These are phyloP conservation scores for Lycorma delicatula DNA, from an alignment of 1,140 invertebrate genomes.

Conservation along the genomic window DNA sequence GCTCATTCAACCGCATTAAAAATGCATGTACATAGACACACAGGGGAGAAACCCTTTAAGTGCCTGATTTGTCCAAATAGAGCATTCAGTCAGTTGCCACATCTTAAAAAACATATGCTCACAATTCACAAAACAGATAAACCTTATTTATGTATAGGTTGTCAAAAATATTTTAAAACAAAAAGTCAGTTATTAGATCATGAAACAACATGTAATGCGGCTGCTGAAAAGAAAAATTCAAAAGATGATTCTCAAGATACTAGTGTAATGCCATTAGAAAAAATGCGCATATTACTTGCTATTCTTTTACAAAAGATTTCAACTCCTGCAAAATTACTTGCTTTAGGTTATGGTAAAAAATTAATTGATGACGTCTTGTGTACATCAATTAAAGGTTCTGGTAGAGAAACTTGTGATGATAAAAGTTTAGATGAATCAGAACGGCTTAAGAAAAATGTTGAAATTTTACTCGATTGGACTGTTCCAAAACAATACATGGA, in stretches of 20 bases:
- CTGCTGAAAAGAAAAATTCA: neutral
- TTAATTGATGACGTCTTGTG: slow-evolving; percentile 73
- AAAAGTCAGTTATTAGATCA: slow-evolving; percentile 62
- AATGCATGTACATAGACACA: slow-evolving; percentile 53
- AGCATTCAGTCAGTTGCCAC: slow-evolving; percentile 58
- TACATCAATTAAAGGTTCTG: slow-evolving; percentile 64
- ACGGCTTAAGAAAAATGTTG: slow-evolving; percentile 58
- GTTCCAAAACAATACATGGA: slow-evolving; percentile 68
- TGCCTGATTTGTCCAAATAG: slow-evolving; percentile 49
- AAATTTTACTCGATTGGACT: slow-evolving; percentile 69
- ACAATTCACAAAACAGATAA: slow-evolving; percentile 52
- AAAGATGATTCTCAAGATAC: slow-evolving; percentile 11
- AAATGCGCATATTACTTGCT: slow-evolving; percentile 66
- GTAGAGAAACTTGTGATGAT: slow-evolving; percentile 51
- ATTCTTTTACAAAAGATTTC: slow-evolving; percentile 73
- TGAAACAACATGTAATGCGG: slow-evolving; percentile 40
- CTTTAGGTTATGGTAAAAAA: slow-evolving; percentile 69
- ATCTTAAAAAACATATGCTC: slow-evolving; percentile 55
- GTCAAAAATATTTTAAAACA: slow-evolving; percentile 60
- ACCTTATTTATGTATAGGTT: slow-evolving; percentile 57
- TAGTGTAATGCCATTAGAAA: slow-evolving; percentile 52
- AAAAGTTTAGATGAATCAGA: slow-evolving; percentile 45
- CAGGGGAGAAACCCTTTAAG: slow-evolving; percentile 55
- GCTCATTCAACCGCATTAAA: slow-evolving; percentile 44
- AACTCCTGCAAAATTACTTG: slow-evolving; percentile 59